Evolutionary conservation across 2,888 invertebrate species (phyloP), one percentile per base, ranked within the genome.

Genomic region (Hoplodrina ambigua): DNA sequence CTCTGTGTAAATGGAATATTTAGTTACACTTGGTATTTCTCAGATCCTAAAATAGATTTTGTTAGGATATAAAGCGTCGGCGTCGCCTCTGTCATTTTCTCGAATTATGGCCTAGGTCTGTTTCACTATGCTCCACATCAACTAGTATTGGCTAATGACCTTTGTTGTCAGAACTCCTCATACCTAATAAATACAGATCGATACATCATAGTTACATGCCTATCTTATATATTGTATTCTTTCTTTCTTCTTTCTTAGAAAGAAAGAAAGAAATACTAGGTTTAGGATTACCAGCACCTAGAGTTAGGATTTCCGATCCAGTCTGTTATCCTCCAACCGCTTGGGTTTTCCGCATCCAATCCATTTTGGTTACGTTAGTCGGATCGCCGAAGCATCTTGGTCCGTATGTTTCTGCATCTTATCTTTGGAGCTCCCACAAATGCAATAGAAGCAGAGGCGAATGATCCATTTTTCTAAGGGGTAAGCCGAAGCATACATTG

Each of bases 41-140:
- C 11, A 20, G 6, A 13, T 61, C 15, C 19, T 7, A 62, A 54
- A 70, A 49, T 41, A 72, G n/a, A 70, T 49, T 54, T 33, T 61
- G 30, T 4, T 20, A 11, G 44, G 19, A 25, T 20, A 11, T 10
- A 68, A 37, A 7, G 37, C 15, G 41, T 50, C 2, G 19, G 10
- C 7, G 19, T 55, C 8, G 33, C 44, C 6, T 19, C 4, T 50
- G 15, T 25, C 0, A n/a, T 33, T 52, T 66, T 53, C 13, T 44
- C 33, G 44, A 53, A 53, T 44, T 13, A 33, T 41, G n/a, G 13
- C 13, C 15, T n/a, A 41, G n/a, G 13, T 63, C 11, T 8, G 41
- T 52, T 20, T 6, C 33, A 41, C 11, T n/a, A n/a, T 30, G n/a
- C 15, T 20, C 17, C 61, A 49, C 7, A 41, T 53, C 44, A 15